Evolutionary conservation across 2,113 vertebrate genomes (phyloP), one percentile per base, ranked within the genome.

Genomic region (Muscicapa adusta): DNA sequence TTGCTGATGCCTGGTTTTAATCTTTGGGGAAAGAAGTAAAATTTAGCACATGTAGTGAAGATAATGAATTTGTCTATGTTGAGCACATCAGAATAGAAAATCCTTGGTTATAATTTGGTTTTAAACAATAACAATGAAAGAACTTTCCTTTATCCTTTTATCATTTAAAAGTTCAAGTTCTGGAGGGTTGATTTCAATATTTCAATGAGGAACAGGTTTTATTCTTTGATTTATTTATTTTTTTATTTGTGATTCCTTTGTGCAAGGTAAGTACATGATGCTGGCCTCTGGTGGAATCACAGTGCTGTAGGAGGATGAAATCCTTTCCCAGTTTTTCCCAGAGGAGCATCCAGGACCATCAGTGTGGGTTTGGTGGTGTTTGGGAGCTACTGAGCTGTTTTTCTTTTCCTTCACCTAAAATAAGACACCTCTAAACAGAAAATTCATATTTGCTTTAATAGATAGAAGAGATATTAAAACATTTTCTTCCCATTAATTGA

Each of bases 401-500:
- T 25, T 0, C 29, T 53, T 74, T 24, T 29, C 7, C 9, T 78
- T 62, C 3, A 22, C 68, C 53, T 73, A 15, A 74, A 74, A 58
- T 33, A 73, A 61, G 8, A 24, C 3, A 3, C 6, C 8, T 34
- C 2, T 65, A 34, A 38, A 48, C 5, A 78, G 18, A 61, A 65
- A 76, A 8, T 22, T 20, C 12, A 3, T 43, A 12, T 81, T 92
- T 83, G 9, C 4, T 70, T 83, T 33, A 36, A 23, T 26, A 7
- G 0, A 10, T 0, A 66, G 8, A 71, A 7, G 24, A 43, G 6
- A 28, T 28, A 36, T 18, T 50, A 17, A 71, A 63, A 8, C 0
- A 12, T 23, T 40, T 51, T 23, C 14, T 22, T 4, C 1, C 9
- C 14, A 1, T 29, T 61, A 18, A 40, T 88, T 38, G 8, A 36